Base-by-base conservation (phyloP, 2,888 invertebrate species). In the Gymnocheta viridis region DNA sequence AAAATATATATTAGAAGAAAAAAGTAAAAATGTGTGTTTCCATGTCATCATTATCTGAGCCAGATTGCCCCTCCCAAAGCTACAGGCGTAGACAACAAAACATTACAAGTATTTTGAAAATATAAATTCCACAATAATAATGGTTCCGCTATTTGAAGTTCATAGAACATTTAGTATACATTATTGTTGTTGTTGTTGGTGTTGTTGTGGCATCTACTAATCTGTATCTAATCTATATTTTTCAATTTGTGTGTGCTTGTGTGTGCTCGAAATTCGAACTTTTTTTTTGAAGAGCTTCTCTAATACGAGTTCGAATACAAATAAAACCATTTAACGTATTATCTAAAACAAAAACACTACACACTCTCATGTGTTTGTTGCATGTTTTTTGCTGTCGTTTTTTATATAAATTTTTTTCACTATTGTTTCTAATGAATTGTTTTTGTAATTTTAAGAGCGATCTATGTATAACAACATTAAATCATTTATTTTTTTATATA, bases 101-200 rank as follows among this genome's bases (percentile, higher is more conserved):
- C n/a, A 51, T 24, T 19, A 9, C 51, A 62, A 51, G 12, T 10
- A 35, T 44, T 41, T 5, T 27, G 4, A 12, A 22, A 74, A 60
- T 49, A 67, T 22, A 51, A 49, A 66, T 73, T 29, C 32, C 44
- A 47, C 62, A 64, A 56, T 49, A 66, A 54, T 69, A 70, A 67
- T 51, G 67, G 81, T 84, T 84, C 81, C 84, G 81, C 84, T 81
- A 73, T 84, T 64, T 84, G 73, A 84, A 84, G 80, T 81, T 81
- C 84, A 77, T 54, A 62, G 60, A 69, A 32, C 72, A 77, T 67
- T 81, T 74, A 22, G 22, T 19, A 3, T 49, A 44, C 19, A 17
- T 67, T 47, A 69, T 60, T 2, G 35, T 35, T 19, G 10, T 54
- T 22, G 14, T 78, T 38, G n/a, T 44, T 56, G 22, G 24, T 66